phyloP scores from a whole-genome alignment of 2,797 vertebrate genomes.

The Loris lydekkerianus region DNA sequence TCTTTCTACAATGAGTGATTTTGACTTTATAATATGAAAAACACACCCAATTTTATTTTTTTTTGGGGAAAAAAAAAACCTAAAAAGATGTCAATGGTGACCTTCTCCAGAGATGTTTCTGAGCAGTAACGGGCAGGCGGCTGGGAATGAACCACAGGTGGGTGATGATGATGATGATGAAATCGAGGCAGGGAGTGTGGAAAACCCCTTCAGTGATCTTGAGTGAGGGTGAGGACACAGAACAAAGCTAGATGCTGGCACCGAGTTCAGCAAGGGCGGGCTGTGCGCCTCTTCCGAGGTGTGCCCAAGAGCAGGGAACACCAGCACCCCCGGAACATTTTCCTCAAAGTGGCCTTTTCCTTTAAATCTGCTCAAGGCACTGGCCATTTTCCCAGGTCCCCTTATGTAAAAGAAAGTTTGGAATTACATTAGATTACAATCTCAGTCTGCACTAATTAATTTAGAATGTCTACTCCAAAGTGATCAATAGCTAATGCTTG shows the following conservation, averaged over 20 bases:
- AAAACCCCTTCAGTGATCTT: neutral
- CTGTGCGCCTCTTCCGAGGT: neutral
- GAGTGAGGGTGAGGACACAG: neutral
- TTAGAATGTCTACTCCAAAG: neutral
- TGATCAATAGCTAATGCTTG: neutral
- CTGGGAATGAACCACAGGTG: no score
- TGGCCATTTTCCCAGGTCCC: neutral
- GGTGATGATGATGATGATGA: neutral
- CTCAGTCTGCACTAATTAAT: neutral
- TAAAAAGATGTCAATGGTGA: neutral
- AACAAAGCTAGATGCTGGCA: neutral
- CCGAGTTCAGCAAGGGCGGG: neutral
- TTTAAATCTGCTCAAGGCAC: neutral
- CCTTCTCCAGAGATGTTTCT: neutral
- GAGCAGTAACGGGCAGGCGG: neutral
- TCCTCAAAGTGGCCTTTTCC: neutral
- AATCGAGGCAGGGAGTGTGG: neutral
- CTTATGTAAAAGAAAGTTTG: neutral
- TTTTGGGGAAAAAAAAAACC: neutral
- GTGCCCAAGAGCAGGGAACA: neutral
- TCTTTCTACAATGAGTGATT: neutral
- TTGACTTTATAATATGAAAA: neutral
- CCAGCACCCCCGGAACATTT: neutral
- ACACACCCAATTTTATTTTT: neutral
- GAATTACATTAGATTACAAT: neutral